phyloP scores from a whole-genome alignment of 2,113 vertebrate genomes.

The Acrocephalus kingi region DNA sequence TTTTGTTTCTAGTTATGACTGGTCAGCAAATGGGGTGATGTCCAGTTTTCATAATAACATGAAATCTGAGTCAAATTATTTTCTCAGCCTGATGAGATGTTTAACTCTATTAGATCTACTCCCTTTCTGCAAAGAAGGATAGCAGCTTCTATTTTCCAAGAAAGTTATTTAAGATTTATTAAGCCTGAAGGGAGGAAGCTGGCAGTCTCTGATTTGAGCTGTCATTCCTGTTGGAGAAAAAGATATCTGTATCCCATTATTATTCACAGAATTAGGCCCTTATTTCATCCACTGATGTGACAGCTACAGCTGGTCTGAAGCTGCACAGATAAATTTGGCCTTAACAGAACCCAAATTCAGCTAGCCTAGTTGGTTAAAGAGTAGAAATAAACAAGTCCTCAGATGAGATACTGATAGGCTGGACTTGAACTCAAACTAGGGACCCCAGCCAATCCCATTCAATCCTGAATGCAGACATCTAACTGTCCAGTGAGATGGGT shows the following conservation, averaged over 20 bases:
- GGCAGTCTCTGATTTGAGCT: background rate
- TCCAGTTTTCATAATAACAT: background rate
- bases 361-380: background rate
- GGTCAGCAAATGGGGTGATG: background rate
- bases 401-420: background rate
- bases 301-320: background rate
- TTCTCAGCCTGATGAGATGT: background rate
- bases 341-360: background rate
- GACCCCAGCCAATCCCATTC: background rate
- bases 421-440: background rate
- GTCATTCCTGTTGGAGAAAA: background rate
- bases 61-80: background rate
- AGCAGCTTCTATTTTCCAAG: background rate
- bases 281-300: background rate
- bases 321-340: background rate
- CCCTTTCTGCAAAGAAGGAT: background rate
- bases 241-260: background rate
- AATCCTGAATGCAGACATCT: background rate
- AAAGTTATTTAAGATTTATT: background rate
- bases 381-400: background rate
- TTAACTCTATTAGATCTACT: background rate
- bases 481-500: background rate
- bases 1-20: background rate
- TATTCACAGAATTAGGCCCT: background rate
- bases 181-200: background rate